These are phyloP conservation scores for Tetraodon nigroviridis DNA, from an alignment of 2,113 vertebrate species.

Conservation along the genomic window DNA sequence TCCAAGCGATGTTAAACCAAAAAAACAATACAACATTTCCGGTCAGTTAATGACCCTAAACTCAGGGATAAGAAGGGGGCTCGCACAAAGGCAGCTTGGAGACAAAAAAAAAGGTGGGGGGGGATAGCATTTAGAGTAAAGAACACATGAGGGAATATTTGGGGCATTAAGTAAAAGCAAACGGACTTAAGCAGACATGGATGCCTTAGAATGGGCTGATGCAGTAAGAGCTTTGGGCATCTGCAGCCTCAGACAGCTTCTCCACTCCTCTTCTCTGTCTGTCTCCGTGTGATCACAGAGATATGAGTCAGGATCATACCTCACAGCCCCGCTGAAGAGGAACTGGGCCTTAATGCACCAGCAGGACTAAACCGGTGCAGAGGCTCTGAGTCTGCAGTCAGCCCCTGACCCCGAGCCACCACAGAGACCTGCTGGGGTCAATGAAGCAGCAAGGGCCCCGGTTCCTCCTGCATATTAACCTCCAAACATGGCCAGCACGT, in stretches of 20 bases:
- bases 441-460: slow-evolving; percentile 31
- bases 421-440: slow-evolving; percentile 46
- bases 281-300: slow-evolving; percentile 22
- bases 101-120: slow-evolving; percentile 15
- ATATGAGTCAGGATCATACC: slow-evolving; percentile 21
- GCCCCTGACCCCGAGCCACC: slow-evolving; percentile 27
- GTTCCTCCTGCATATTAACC: slow-evolving; percentile 48
- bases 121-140: slow-evolving; percentile 46
- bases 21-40: slow-evolving; percentile 60
- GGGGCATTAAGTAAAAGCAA: slow-evolving; percentile 60
- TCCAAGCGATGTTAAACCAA: slow-evolving; percentile 29
- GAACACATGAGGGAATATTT: slow-evolving; percentile 56
- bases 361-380: slow-evolving; percentile 7
- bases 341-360: not conserved
- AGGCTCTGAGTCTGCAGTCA: slow-evolving; percentile 23
- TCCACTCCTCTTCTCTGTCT: slow-evolving; percentile 20
- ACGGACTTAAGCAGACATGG: slow-evolving; percentile 50
- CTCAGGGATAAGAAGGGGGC: slow-evolving; percentile 29
- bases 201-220: slow-evolving; percentile 45
- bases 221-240: slow-evolving; percentile 53
- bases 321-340: slow-evolving; percentile 25
- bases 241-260: slow-evolving; percentile 36
- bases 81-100: slow-evolving; percentile 33
- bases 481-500: slow-evolving; percentile 9
- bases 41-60: slow-evolving; percentile 51